Evolutionary conservation across 2,888 invertebrate species (phyloP), one percentile per base, ranked within the genome.

Genomic region (Odontocolon sp.): DNA sequence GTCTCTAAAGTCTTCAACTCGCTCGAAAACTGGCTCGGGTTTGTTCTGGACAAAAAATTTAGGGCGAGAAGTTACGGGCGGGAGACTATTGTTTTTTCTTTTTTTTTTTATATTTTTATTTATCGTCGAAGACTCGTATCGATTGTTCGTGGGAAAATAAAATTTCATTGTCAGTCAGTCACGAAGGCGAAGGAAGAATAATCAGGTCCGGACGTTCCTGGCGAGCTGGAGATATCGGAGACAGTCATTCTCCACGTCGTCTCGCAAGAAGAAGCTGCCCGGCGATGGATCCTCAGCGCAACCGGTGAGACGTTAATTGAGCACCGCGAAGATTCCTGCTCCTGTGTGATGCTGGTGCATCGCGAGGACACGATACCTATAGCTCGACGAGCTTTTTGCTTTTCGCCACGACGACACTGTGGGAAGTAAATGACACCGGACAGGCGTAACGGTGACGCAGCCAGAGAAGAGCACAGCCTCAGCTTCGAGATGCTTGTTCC

Each of bases 291-390:
- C 36, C 50, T 45, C 18, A 31, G 33, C 47, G 69, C 56, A 56
- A 66, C 54, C 67, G 50, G 63, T 42, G 64, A 69, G 75, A 75
- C 75, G 63, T 75, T 75, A 75, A 75, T 75, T 75, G 75, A 75
- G 64, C 74, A 36, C 74, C 40, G 63, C 57, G 31, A 50, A 69
- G 69, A 69, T 75, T 75, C 69, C 50, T 75, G 42, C 47, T 71
- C 56, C 31, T 26, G 42, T 9, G 47, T 50, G 64, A 14, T 63
- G 47, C 36, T 50, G 23, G 36, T 45, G 45, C 47, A 33, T 64
- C 64, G 14, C 64, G 50, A 50, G 64, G 50, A 64, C 64, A 23
- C 21, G 47, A 63, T 63, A 47, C 14, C 47, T 50, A 45, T 21
- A 8, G 50, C 33, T 57, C 21, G 66, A 31, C 40, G 59, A 59